These are phyloP conservation scores for Enteromius viviparus DNA, from an alignment of 2,797 vertebrate genomes.

Conservation along the genomic window DNA sequence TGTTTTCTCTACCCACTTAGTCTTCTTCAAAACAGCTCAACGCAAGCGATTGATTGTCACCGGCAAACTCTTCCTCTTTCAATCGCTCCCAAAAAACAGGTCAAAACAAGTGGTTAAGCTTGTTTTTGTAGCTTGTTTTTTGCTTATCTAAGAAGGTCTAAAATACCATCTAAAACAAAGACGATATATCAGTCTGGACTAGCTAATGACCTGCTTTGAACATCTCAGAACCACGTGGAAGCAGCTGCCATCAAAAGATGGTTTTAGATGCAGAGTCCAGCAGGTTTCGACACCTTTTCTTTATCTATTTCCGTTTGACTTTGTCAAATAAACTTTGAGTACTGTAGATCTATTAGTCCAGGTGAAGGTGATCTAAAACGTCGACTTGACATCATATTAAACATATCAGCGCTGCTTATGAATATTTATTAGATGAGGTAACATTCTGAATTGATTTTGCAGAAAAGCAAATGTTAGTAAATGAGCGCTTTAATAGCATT, in stretches of 20 bases:
- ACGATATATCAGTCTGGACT: not conserved
- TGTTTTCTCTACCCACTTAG: conserved; percentile 34
- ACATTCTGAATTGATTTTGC: not conserved
- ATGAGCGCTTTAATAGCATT: not conserved
- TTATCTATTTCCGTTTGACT: not conserved
- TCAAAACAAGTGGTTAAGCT: conserved; percentile 2
- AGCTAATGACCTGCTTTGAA: not conserved
- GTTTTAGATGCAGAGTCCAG: not conserved
- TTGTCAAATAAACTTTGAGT: conserved; percentile 4
- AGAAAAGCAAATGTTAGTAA: not conserved
- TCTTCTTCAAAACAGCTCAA: conserved; percentile 55
- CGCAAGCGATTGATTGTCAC: conserved; percentile 46
- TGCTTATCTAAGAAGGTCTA: not conserved
- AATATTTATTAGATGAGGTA: not conserved
- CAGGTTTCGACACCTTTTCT: not conserved
- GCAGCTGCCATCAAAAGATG: not conserved
- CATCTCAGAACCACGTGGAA: not conserved
- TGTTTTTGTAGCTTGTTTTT: not conserved
- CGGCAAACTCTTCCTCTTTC: conserved; percentile 19
- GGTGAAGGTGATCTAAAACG: not conserved
- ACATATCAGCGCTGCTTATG: not conserved
- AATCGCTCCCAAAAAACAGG: conserved; percentile 25
- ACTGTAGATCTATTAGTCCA: not conserved
- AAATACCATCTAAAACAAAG: not conserved
- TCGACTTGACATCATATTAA: not conserved